Conservation (phyloP, 2,113 vertebrate species). For the Xenus cinereus region DNA sequence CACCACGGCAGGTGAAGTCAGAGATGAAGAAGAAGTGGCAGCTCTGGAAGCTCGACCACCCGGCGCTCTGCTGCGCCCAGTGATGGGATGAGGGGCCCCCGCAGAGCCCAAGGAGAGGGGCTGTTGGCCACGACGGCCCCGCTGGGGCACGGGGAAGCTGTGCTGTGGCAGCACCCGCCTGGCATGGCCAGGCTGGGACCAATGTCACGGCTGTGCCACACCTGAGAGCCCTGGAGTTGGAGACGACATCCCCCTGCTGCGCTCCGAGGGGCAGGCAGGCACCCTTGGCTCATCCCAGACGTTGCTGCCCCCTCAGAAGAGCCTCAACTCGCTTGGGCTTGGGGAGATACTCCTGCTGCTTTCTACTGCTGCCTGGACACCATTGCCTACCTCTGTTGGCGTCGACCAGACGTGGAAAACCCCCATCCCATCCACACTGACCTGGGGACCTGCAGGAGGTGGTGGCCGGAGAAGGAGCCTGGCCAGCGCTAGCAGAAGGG, state of each 20-base stretch:
- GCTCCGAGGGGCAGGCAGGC: no score
- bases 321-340: no score
- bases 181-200: not conserved
- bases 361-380: not conserved
- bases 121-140: accelerated
- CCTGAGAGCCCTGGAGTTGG: not conserved
- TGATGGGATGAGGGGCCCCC: not conserved
- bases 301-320: not conserved
- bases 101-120: not conserved
- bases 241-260: not conserved
- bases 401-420: accelerated
- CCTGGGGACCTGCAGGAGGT: accelerated
- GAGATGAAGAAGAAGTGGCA: slow-evolving; percentile 81
- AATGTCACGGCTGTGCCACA: accelerated
- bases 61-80: slow-evolving; percentile 63
- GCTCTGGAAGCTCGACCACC: slow-evolving; percentile 74
- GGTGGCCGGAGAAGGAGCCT: accelerated
- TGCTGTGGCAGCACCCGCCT: not conserved
- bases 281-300: not conserved
- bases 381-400: not conserved
- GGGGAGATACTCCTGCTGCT: not conserved
- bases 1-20: slow-evolving; percentile 68
- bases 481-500: not conserved
- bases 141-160: not conserved
- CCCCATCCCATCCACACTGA: accelerated